Conservation (phyloP, 2,888 invertebrate genomes). For the Calameuta idolon region DNA sequence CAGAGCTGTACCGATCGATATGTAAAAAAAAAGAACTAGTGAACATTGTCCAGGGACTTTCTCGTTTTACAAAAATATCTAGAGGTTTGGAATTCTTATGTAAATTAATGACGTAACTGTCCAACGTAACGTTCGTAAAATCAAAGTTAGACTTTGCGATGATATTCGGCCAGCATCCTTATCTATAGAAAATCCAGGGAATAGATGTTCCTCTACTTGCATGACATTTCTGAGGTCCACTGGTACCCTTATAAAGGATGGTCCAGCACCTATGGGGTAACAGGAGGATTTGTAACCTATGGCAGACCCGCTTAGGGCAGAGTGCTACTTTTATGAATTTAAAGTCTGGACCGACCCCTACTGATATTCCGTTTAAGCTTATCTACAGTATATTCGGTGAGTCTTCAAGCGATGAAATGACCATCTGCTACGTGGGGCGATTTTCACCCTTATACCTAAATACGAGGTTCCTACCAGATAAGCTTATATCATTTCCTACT, state of each 20-base stretch:
- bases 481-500: neutral
- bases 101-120: neutral
- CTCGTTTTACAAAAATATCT: neutral
- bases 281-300: neutral
- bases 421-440: neutral
- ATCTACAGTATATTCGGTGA: neutral
- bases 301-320: neutral
- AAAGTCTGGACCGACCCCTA: conserved; percentile 1
- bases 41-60: too few species aligned
- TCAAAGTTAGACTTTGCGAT: neutral
- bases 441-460: neutral
- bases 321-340: conserved; percentile 19
- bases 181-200: neutral
- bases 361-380: neutral
- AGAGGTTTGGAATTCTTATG: too few species aligned
- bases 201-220: neutral
- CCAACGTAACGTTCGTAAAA: neutral
- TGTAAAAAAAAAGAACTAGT: too few species aligned
- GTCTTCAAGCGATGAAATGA: neutral
- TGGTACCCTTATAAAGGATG: neutral
- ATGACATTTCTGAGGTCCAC: neutral
- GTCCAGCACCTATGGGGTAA: neutral
- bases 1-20: neutral
- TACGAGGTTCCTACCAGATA: neutral
- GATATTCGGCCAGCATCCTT: neutral